These are phyloP conservation scores for Salarias fasciatus DNA, from an alignment of 2,797 vertebrate species.

Conservation along the genomic window DNA sequence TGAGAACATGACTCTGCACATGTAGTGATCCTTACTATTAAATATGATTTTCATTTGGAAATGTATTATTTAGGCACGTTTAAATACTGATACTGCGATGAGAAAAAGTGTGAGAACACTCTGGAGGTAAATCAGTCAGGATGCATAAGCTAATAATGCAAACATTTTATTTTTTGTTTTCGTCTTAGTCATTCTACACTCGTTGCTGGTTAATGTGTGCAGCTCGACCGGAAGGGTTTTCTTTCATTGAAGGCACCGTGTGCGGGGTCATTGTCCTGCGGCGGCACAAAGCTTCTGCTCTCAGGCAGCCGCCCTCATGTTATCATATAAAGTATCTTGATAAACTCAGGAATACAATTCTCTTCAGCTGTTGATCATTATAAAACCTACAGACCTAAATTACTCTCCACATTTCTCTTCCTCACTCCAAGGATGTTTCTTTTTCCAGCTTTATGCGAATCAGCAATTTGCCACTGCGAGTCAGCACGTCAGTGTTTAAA, in stretches of 20 bases:
- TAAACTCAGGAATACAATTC: neutral
- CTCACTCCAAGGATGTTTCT: neutral
- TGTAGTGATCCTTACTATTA: neutral
- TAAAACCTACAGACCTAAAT: no score
- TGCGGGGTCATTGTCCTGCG: neutral
- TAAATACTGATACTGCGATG: neutral
- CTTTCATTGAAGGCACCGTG: neutral
- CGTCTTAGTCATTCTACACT: neutral
- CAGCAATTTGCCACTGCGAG: no score
- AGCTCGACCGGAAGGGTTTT: neutral
- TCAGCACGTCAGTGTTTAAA: no score
- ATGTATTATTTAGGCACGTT: neutral
- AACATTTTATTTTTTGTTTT: no score
- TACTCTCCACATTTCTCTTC: no score
- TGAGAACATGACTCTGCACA: neutral
- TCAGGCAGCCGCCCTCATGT: neutral
- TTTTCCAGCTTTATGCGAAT: no score
- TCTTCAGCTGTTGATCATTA: no score
- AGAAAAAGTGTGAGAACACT: neutral
- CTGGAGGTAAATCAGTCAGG: neutral
- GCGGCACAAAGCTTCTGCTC: neutral
- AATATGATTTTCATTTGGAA: no score
- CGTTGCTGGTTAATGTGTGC: neutral
- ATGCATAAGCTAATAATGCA: no score
- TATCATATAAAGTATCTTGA: neutral